Percentiles rank a stretch among this genome's conserved stretches.
These are phyloP conservation scores for Coptodon rendalli DNA, from an alignment of 2,113 vertebrate genomes.

Conservation along the genomic window DNA sequence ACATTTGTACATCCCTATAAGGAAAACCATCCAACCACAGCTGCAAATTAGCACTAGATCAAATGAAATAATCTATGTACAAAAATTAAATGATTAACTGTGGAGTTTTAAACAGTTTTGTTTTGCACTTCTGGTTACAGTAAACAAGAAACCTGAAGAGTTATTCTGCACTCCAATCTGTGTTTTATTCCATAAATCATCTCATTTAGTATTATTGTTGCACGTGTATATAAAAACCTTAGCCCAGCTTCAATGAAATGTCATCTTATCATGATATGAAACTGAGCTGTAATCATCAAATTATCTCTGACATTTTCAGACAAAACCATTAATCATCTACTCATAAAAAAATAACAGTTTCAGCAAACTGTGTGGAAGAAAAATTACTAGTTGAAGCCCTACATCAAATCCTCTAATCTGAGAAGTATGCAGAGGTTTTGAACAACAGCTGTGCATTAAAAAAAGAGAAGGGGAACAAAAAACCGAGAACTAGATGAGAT, in stretches of 20 bases:
- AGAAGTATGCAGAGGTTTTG: not conserved
- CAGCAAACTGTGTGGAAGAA: not conserved
- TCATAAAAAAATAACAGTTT: not conserved
- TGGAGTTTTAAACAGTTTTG: accelerated
- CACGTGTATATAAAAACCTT: not conserved
- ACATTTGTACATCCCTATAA: not conserved
- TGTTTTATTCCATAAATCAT: not conserved
- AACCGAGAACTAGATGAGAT: not conserved
- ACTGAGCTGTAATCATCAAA: not conserved
- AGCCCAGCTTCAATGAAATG: not conserved
- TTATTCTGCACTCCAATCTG: not conserved
- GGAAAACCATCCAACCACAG: not conserved
- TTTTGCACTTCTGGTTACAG: not conserved
- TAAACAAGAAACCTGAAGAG: not conserved
- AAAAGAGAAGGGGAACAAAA: not conserved
- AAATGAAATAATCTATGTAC: accelerated
- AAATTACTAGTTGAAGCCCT: not conserved
- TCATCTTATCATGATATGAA: not conserved
- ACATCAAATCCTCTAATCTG: not conserved
- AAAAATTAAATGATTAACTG: not conserved
- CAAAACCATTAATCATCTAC: not conserved
- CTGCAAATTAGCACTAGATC: not conserved
- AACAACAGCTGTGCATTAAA: not conserved
- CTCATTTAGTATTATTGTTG: not conserved
- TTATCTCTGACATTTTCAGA: not conserved